phyloP scores from a whole-genome alignment of 2,888 invertebrate species.

The Leptopterna dolabrata region DNA sequence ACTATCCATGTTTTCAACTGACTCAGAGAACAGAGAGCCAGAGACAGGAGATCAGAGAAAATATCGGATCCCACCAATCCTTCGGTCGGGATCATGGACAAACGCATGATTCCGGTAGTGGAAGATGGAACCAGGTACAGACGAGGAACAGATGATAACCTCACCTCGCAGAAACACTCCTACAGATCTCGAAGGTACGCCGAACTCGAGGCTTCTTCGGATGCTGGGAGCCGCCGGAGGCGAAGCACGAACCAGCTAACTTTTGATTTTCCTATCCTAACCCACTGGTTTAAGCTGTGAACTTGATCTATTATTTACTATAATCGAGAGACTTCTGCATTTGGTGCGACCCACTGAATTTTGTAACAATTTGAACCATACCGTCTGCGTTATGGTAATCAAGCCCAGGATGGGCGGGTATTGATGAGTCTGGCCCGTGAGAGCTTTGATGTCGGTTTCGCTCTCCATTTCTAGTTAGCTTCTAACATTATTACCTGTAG shows the following conservation, averaged over 20 bases:
- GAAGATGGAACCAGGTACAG: neutral
- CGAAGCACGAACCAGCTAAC: neutral
- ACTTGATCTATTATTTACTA: neutral
- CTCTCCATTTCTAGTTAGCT: too few species aligned
- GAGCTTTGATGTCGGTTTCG: neutral
- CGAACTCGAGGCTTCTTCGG: neutral
- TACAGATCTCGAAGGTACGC: neutral
- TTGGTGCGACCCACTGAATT: neutral
- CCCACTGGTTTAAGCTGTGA: neutral
- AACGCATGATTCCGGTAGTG: neutral
- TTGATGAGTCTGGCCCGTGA: neutral
- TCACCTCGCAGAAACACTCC: neutral
- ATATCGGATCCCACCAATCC: neutral
- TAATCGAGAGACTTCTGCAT: too few species aligned
- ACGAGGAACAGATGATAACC: neutral
- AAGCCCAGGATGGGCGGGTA: neutral
- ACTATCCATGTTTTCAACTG: neutral
- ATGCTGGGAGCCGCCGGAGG: neutral
- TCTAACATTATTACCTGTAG: too few species aligned
- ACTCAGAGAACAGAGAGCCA: neutral
- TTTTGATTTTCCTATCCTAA: neutral
- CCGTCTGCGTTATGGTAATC: too few species aligned
- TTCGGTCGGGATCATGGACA: neutral
- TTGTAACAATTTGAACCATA: too few species aligned
- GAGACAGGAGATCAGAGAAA: neutral